Conservation (phyloP, 2,888 invertebrate genomes). For the Lamproptera curius region DNA sequence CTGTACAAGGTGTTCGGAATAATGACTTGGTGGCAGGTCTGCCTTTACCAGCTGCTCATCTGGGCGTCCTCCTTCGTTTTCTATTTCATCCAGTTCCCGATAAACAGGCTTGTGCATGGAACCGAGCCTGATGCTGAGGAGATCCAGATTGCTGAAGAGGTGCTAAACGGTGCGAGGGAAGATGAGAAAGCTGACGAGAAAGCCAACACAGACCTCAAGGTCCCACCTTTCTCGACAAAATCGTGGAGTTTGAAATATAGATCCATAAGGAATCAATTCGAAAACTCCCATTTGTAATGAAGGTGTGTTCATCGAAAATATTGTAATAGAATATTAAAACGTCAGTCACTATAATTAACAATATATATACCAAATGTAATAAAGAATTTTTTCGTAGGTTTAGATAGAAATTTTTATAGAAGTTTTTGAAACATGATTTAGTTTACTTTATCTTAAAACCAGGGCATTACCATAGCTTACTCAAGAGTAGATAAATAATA, state of each 20-base stretch:
- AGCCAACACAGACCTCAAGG: slow-evolving; percentile 20
- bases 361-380: no score
- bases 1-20: slow-evolving; percentile 71
- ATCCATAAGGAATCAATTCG: slow-evolving; percentile 36
- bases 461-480: no score
- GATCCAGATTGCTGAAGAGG: not conserved
- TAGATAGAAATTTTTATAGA: no score
- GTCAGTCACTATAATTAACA: no score
- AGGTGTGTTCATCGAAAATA: no score
- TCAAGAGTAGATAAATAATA: no score
- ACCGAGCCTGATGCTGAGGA: slow-evolving; percentile 29
- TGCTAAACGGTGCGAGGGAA: slow-evolving; percentile 3
- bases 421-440: no score
- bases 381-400: no score
- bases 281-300: slow-evolving; percentile 54
- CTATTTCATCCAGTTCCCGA: slow-evolving; percentile 57
- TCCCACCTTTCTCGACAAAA: slow-evolving; percentile 30
- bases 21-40: slow-evolving; percentile 73
- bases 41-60: slow-evolving; percentile 46
- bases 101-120: slow-evolving; percentile 57
- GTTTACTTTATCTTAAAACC: no score
- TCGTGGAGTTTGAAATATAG: slow-evolving; percentile 48
- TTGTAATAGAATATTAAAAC: no score
- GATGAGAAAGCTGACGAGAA: slow-evolving; percentile 18
- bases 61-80: slow-evolving; percentile 39